Evolutionary conservation across 2,888 invertebrate genomes (phyloP), one percentile per base, ranked within the genome.

Genomic region (Troides helena): DNA sequence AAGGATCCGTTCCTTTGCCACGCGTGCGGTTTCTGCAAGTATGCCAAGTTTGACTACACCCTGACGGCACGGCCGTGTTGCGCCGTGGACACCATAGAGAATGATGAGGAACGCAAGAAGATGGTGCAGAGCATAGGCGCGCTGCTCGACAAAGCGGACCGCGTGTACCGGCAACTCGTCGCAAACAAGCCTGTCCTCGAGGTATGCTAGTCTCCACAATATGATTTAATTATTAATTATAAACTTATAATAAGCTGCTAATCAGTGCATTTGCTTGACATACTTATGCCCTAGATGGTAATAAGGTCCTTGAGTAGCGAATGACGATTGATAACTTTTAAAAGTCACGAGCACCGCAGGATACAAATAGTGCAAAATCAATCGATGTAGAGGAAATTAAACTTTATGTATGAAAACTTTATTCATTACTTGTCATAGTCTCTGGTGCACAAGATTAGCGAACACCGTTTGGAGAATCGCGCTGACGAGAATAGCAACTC

Each of bases 1-100:
- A 98, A 99, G 85, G 99, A 99, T 90, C 99, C 99, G 0, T 99
- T 99, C 94, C 93, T 99, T 36, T 99, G 99, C 84, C 99, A 99
- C 88, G 97, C 99, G 6, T 99, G 99, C 88, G 99, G 99, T 1
- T 99, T 98, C 93, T 99, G 99, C 93, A 99, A 99, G 91, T 99
- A 99, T 89, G 99, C 99, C 53, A 99, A 99, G 90, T 99, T 99
- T 86, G 99, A 99, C 90, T 98, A 98, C 89, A 97, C 97, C 14
- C 93, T 99, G 70, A 96, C 96, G 7, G 98, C 97, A 7, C 95
- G 97, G 30, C 97, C 98, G 0, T 98, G 98, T 82, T 99, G 98
- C 87, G 99, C 99, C 25, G 98, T 99, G 0, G 99, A 99, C 90
- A 98, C 98, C 17, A 99, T 99, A 30, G 98, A 99, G 87, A 98